Conservation (phyloP, 1,140 invertebrate species). For the Centruroides vittatus region DNA sequence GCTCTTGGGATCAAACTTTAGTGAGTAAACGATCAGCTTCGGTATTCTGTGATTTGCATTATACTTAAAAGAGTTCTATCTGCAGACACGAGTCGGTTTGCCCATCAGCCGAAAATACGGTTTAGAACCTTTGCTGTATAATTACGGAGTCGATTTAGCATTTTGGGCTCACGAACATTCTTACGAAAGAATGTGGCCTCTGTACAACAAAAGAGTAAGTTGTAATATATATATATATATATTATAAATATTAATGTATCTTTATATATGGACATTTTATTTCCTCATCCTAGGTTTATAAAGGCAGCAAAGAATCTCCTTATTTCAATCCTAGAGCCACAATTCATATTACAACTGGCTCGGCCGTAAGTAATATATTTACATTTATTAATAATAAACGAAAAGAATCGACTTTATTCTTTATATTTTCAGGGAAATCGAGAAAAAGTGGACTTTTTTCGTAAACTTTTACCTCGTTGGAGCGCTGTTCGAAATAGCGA, state of each 20-base stretch:
- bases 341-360: constrained; percentile 83
- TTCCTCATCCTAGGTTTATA: constrained; percentile 36
- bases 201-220: constrained; percentile 25
- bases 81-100: constrained; percentile 6
- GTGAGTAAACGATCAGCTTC: background rate
- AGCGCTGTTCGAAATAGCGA: constrained; percentile 70
- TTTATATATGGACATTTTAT: background rate
- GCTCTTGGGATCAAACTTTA: constrained; percentile 25
- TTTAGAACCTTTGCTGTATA: constrained; percentile 34
- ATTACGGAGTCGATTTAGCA: constrained; percentile 34
- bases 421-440: constrained; percentile 36
- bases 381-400: background rate
- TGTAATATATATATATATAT: background rate
- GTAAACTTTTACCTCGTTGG: constrained; percentile 42
- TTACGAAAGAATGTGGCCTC: constrained; percentile 35
- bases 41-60: too few species aligned
- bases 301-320: constrained; percentile 55
- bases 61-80: background rate
- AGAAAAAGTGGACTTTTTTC: constrained; percentile 40
- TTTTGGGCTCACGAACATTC: constrained; percentile 36
- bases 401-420: background rate
- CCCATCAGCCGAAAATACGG: constrained; percentile 10
- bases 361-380: constrained; percentile 47
- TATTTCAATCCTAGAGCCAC: constrained; percentile 77
- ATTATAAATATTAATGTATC: background rate